phyloP scores from a whole-genome alignment of 1,140 invertebrate species.

The Asbolus verrucosus region DNA sequence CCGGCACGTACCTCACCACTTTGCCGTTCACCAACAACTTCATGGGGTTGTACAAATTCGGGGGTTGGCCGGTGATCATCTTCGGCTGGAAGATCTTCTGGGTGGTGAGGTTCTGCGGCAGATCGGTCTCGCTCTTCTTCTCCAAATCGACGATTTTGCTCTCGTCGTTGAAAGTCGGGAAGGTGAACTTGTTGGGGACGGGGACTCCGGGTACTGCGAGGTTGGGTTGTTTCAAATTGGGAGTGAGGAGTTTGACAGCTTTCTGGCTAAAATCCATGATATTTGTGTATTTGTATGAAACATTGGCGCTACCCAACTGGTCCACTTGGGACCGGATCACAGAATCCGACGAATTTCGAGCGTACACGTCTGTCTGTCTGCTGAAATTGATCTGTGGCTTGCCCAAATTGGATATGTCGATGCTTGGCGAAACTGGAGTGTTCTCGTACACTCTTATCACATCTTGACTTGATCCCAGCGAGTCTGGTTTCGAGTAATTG shows the following conservation, averaged over 20 bases:
- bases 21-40: conserved; percentile 74
- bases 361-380: not conserved
- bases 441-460: conserved; percentile 59
- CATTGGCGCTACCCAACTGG: not conserved
- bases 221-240: conserved; percentile 62
- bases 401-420: conserved; percentile 53
- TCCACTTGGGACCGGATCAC: not conserved
- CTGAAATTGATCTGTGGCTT: conserved; percentile 53
- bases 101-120: conserved; percentile 43
- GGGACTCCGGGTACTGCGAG: conserved; percentile 56
- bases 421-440: conserved; percentile 52
- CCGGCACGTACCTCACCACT: conserved; percentile 79
- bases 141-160: conserved; percentile 44
- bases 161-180: conserved; percentile 9
- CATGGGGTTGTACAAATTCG: conserved; percentile 74
- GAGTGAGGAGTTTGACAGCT: conserved; percentile 61
- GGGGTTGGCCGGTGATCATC: not conserved
- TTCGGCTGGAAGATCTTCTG: conserved; percentile 43
- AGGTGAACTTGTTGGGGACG: conserved; percentile 46
- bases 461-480: conserved; percentile 43
- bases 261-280: conserved; percentile 64
- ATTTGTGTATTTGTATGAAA: conserved; percentile 59
- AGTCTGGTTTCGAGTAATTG: conserved; percentile 45
- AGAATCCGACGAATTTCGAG: not conserved
- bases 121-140: conserved; percentile 31